These are phyloP conservation scores for Conchocele bisecta DNA, from an alignment of 2,888 invertebrate genomes.

Conservation along the genomic window DNA sequence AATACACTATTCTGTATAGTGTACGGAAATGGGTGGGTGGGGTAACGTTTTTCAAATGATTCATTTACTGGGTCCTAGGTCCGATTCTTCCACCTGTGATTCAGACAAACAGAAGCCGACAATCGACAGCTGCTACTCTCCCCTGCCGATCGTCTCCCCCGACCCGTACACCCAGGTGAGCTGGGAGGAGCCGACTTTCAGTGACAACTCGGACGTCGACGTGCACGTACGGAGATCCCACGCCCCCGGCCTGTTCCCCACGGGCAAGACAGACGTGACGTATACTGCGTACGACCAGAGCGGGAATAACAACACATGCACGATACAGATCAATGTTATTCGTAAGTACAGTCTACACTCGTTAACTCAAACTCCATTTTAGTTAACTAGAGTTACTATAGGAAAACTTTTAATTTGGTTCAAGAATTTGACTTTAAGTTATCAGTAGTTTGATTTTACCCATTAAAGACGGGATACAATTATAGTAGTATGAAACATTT, in stretches of 20 bases:
- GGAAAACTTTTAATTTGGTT: too few relatives aligned
- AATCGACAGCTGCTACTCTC: constrained; percentile 85
- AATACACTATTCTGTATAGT: too few relatives aligned
- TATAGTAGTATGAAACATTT: too few relatives aligned
- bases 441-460: too few relatives aligned
- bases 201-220: constrained; percentile 85
- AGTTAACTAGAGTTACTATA: too few relatives aligned
- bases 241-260: constrained; percentile 84
- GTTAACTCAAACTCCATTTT: background rate
- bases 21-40: too few relatives aligned
- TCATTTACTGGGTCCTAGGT: too few relatives aligned
- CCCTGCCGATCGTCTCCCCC: constrained; percentile 84
- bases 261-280: constrained; percentile 85
- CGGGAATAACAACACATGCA: constrained; percentile 86
- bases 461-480: too few relatives aligned
- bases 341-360: too few relatives aligned
- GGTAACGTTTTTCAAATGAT: too few relatives aligned
- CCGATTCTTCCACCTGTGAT: too few relatives aligned
- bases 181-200: constrained; percentile 86
- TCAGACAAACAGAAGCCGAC: constrained; percentile 86
- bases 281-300: constrained; percentile 87
- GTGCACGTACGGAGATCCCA: constrained; percentile 78
- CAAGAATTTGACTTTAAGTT: too few relatives aligned
- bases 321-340: constrained; percentile 85
- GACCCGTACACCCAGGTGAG: constrained; percentile 71